Base-by-base conservation (phyloP, 2,113 vertebrate genomes). In the Lepisosteus osseus region DNA sequence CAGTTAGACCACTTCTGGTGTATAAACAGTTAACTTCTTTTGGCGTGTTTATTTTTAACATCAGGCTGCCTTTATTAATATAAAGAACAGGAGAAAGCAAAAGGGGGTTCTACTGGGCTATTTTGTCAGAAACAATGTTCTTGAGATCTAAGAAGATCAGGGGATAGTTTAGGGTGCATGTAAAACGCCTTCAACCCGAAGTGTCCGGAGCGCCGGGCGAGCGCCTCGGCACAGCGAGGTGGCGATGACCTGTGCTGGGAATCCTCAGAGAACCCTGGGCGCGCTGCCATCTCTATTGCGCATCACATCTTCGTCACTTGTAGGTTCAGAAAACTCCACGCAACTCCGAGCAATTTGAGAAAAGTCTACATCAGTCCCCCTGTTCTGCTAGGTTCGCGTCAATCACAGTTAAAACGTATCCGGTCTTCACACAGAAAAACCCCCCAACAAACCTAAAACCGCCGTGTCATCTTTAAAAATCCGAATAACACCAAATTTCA, bases 311-410 rank as follows among this genome's bases (percentile, higher is more conserved):
- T 70, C 43, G 73, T 74, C 74, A 73, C 71, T 78, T 72, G 71
- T 85, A 87, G 89, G 86, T 84, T 88, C 88, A 84, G 89, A 90
- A 83, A 86, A 81, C 82, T 73, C 76, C 82, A 29, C 29, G 29
- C 29, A 29, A 29, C 29, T 29, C 29, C 29, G 29, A 29, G 29
- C 29, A 29, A 29, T 29, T 81, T 83, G 80, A 84, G 75, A 84
- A 86, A 78, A 82, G 86, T 82, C 68, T 74, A 7, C 45, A 51
- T 17, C 43, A 11, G 12, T 9, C 3, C 41, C 41, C 13, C 7
- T 14, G 13, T 42, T 15, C 11, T 54, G 45, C 7, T 4, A 51
- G 5, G 40, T 11, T 14, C 7, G n/a, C 7, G 7, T 15, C 3
- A 54, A 2, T 65, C 8, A 45, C 57, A 74, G 47, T 29, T 29